Evolutionary conservation across 2,113 vertebrate genomes (phyloP).

Genomic region (Todiramphus chloris): DNA sequence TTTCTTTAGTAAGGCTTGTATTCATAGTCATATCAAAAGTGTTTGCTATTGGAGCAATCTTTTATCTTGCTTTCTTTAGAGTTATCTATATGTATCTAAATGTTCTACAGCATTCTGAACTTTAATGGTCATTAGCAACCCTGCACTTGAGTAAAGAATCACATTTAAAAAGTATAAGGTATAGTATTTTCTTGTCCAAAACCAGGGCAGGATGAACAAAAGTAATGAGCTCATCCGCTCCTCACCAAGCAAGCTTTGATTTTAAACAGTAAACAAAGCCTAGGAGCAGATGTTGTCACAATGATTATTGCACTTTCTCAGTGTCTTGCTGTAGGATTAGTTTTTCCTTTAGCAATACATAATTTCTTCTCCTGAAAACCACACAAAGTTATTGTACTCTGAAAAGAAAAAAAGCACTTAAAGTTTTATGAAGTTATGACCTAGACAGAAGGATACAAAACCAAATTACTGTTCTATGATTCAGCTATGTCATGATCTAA

Average conservation of each 20-base stretch:
- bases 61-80: slow-evolving; percentile 48
- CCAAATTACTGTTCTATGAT: background rate
- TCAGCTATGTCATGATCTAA: slow-evolving; percentile 24
- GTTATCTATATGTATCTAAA: slow-evolving; percentile 45
- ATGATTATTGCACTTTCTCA: slow-evolving; percentile 39
- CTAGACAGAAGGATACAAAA: slow-evolving; percentile 37
- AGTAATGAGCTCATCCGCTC: slow-evolving; percentile 20
- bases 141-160: slow-evolving; percentile 47
- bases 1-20: slow-evolving; percentile 56
- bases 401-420: slow-evolving; percentile 36
- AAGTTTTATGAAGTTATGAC: slow-evolving; percentile 34
- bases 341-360: background rate
- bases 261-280: slow-evolving; percentile 34
- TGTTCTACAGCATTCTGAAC: slow-evolving; percentile 37
- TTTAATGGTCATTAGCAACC: slow-evolving; percentile 28
- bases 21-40: slow-evolving; percentile 59
- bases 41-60: slow-evolving; percentile 1
- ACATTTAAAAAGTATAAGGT: slow-evolving; percentile 38
- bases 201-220: slow-evolving; percentile 24
- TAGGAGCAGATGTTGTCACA: background rate
- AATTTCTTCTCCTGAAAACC: slow-evolving; percentile 29
- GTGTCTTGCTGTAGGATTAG: background rate
- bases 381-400: background rate
- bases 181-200: slow-evolving; percentile 21
- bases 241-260: slow-evolving; percentile 1